Percentiles rank a stretch among this genome's conserved stretches.
phyloP scores from a whole-genome alignment of 2,888 invertebrate species.

The Hipparchia sbordonii region DNA sequence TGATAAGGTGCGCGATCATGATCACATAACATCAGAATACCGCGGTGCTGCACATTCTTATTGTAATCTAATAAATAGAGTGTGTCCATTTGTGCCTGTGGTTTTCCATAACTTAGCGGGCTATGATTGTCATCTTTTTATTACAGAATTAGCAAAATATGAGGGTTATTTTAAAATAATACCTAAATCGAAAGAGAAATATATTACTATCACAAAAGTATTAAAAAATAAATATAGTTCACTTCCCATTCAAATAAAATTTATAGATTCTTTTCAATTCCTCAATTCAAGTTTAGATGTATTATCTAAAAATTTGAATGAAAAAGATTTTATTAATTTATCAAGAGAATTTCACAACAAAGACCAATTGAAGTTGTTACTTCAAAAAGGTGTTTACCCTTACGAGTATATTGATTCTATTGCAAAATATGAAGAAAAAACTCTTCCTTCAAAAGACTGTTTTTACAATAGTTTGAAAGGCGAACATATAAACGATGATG shows the following conservation, averaged over 20 bases:
- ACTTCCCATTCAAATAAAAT: slow-evolving; percentile 21
- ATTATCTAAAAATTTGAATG: too few relatives aligned
- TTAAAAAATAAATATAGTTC: slow-evolving; percentile 7
- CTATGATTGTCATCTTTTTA: slow-evolving; percentile 25
- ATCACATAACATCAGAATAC: slow-evolving; percentile 21
- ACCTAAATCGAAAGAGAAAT: slow-evolving; percentile 11
- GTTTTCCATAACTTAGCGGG: slow-evolving; percentile 17
- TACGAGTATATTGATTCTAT: background rate
- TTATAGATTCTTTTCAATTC: slow-evolving; percentile 30
- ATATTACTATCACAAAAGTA: slow-evolving; percentile 17
- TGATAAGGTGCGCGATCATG: slow-evolving; percentile 15
- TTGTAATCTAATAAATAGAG: slow-evolving; percentile 20
- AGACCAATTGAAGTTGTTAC: slow-evolving; percentile 26
- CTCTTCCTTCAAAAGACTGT: background rate
- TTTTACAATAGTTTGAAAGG: background rate
- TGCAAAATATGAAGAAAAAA: background rate
- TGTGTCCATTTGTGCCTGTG: slow-evolving; percentile 20
- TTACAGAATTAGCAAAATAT: slow-evolving; percentile 1
- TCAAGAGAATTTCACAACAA: slow-evolving; percentile 6
- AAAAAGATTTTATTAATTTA: slow-evolving; percentile 30
- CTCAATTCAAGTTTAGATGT: too few relatives aligned
- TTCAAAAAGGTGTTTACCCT: background rate
- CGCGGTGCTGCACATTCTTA: slow-evolving; percentile 20
- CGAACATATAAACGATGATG: background rate
- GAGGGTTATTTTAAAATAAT: slow-evolving; percentile 20